Evolutionary conservation across 2,797 vertebrate species (phyloP), one percentile per base, ranked within the genome.

Genomic region (Sebastes iracundus): DNA sequence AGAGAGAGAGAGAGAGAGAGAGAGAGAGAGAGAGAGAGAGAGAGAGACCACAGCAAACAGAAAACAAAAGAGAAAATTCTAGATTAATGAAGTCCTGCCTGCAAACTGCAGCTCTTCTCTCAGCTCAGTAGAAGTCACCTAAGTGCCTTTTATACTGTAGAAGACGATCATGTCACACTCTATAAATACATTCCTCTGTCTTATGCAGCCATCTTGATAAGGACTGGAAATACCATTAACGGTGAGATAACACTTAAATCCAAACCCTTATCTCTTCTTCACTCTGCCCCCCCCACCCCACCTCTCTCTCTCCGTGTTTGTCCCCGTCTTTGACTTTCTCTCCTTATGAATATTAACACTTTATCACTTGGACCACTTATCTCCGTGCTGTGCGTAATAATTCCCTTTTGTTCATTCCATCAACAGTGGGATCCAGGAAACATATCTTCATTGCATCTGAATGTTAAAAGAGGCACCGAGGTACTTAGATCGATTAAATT

Each of bases 281-380:
- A 77, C 63, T 63, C 67, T 64, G 32, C 38, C 22, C 0, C 46
- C 18, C 20, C 72, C 49, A 16, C 33, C 0, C 18, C n/a, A 18
- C 42, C 42, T 46, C 72, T 72, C 60, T 76, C 62, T 53, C 63
- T 55, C 53, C 35, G 27, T 76, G 61, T 62, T 52, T 23, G 46
- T 70, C 22, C 52, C 68, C 59, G 27, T 74, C 72, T 87, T 46
- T 80, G 53, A 62, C 78, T 85, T 67, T 18, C 55, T 72, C 38
- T 71, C 59, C 78, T 86, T 86, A 83, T 90, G 80, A 88, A 91
- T 87, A 89, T 91, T 89, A 90, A 92, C 73, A 84, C 69, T 80
- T 87, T 68, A 92, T 87, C 82, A 84, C 80, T 82, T 56, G 62
- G 56, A 69, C 73, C 55, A 77, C 87, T 92, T 90, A 92, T 90